Evolutionary conservation across 1,140 invertebrate species (phyloP).

Genomic region (Zaprionus davidi): DNA sequence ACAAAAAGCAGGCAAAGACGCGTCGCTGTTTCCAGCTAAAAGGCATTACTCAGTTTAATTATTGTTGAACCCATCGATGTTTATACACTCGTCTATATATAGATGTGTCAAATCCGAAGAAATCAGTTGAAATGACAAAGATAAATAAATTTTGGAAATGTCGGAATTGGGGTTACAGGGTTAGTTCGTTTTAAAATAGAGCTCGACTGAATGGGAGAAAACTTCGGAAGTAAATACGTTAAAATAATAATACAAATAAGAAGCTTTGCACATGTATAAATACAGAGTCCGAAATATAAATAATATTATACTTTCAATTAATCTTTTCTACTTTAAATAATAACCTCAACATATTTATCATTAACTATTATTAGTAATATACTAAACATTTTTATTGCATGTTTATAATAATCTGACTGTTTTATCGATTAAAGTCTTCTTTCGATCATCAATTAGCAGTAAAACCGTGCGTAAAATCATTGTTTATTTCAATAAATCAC

Average conservation of each 20-base stretch:
- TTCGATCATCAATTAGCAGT: too few species aligned
- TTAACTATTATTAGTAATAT: too few species aligned
- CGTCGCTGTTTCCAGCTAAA: conserved; percentile 30
- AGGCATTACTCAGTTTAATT: conserved; percentile 41
- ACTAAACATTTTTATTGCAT: too few species aligned
- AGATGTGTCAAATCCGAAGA: conserved; percentile 32
- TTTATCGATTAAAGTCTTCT: too few species aligned
- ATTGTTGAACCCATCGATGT: conserved; percentile 45
- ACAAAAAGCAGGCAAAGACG: conserved; percentile 27
- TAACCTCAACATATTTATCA: too few species aligned
- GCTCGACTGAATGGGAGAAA: background rate
- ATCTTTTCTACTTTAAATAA: too few species aligned
- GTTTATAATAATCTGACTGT: too few species aligned
- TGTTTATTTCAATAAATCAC: too few species aligned
- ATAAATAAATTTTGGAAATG: conserved; percentile 2
- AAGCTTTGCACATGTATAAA: too few species aligned
- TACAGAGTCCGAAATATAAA: too few species aligned
- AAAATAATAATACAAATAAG: background rate
- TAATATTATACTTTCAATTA: too few species aligned
- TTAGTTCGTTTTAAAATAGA: conserved; percentile 4
- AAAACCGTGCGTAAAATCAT: too few species aligned
- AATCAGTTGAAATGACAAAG: conserved; percentile 4
- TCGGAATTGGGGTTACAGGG: conserved; percentile 18
- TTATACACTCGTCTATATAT: conserved; percentile 44
- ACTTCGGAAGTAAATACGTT: background rate